A percentile compares a stretch with the other conserved stretches of the same genome.
Evolutionary conservation across 2,888 invertebrate species (phyloP).

Genomic region (Hirtodrosophila alboralis): DNA sequence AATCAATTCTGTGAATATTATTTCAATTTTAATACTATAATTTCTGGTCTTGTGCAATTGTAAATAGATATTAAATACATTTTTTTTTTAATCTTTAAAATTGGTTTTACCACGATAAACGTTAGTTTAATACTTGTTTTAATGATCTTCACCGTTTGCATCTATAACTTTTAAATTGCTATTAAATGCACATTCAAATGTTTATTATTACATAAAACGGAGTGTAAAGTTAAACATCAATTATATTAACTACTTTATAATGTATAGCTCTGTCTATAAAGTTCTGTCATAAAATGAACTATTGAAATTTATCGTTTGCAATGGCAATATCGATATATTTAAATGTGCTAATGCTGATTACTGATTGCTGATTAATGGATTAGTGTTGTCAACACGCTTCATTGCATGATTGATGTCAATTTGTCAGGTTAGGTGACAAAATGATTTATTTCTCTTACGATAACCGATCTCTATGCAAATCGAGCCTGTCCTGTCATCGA

Average conservation of each 20-base stretch:
- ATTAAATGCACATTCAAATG: constrained; percentile 8
- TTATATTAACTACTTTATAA: constrained; percentile 8
- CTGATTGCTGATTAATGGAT: constrained; percentile 43
- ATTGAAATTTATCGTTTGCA: too few relatives aligned
- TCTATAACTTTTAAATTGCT: background rate
- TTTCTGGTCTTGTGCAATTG: too few relatives aligned
- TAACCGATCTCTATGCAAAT: constrained; percentile 69
- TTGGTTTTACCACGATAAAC: too few relatives aligned
- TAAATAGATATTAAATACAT: too few relatives aligned
- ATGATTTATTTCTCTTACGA: constrained; percentile 68
- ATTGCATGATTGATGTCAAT: constrained; percentile 72
- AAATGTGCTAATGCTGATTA: constrained; percentile 9
- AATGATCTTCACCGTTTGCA: too few relatives aligned
- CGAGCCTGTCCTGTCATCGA: constrained; percentile 31
- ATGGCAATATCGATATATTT: constrained; percentile 37
- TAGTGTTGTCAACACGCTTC: constrained; percentile 50
- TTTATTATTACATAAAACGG: constrained; percentile 20
- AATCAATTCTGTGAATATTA: too few relatives aligned
- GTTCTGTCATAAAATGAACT: too few relatives aligned
- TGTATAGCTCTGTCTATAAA: constrained; percentile 14
- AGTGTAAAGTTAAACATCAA: constrained; percentile 8
- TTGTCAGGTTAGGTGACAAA: constrained; percentile 70
- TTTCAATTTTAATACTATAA: too few relatives aligned
- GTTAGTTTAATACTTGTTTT: too few relatives aligned
- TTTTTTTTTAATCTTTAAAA: too few relatives aligned